Evolutionary conservation across 2,888 invertebrate genomes (phyloP), one percentile per base, ranked within the genome.

Genomic region (Chironomus tentans): DNA sequence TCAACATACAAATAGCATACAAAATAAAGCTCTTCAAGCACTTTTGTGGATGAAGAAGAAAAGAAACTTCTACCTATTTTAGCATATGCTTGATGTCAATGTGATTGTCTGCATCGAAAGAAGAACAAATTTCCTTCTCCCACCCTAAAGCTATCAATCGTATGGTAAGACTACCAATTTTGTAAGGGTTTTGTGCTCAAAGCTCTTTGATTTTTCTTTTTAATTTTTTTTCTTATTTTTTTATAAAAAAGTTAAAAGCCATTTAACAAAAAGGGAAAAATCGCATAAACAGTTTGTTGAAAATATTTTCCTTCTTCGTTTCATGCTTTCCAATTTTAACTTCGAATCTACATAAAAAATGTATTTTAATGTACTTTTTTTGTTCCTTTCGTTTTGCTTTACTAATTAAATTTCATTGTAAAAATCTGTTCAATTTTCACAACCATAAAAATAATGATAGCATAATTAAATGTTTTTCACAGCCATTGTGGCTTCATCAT

Each of bases 401-500:
- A 5, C 28, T 65, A 65, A 65, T 24, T 65, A 24, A 24, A 65
- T 24, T 65, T 65, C 21, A 65, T 24, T 65, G 24, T 24, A 65
- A 21, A 65, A 65, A 65, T 65, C 65, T 65, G 65, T 24, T 21
- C 24, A 24, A 24, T 24, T 65, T 24, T 21, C 24, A 12, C 22
- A 24, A 65, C 24, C 13, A 65, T 65, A 22, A 65, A 65, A 65
- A 21, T 65, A 65, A 65, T 65, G 65, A 65, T 65, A 22, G 65
- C 65, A 65, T 65, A 65, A 65, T 65, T 65, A 65, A 65, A 65
- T 65, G 65, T 65, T 65, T 50, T 56, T 65, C 65, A 65, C 22
- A 65, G 65, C 65, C 65, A 65, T 65, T 22, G 65, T 65, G 65
- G 65, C 21, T 65, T 65, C 22, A 24, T 65, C 56, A 56, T 65